phyloP scores from a whole-genome alignment of 1,140 invertebrate species.

The Cardiocondyla obscurior region DNA sequence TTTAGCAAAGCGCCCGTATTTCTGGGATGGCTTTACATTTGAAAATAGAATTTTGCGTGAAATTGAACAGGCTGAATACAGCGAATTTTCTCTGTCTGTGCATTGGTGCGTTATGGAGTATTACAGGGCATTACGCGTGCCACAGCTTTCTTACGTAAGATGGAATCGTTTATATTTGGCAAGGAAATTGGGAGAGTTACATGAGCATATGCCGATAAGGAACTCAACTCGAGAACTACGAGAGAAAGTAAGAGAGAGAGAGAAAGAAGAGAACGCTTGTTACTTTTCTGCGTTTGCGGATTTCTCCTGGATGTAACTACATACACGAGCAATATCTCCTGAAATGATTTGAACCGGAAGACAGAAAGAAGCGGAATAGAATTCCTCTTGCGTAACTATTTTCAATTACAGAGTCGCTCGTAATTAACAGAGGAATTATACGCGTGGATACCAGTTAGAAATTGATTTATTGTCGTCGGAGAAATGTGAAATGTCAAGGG shows the following conservation, averaged over 20 bases:
- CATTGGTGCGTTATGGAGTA: not conserved
- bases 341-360: slow-evolving; percentile 5
- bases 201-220: not conserved
- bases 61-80: not conserved
- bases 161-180: not conserved
- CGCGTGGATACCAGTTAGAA: not conserved
- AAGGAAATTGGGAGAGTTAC: not conserved
- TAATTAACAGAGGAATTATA: slow-evolving; percentile 38
- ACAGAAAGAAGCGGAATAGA: not conserved
- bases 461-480: slow-evolving; percentile 13
- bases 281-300: not conserved
- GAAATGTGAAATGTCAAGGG: not conserved
- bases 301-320: not conserved
- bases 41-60: not conserved
- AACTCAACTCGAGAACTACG: not conserved
- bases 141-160: not conserved
- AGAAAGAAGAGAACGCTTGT: not conserved
- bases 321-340: not conserved
- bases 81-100: not conserved
- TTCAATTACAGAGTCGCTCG: slow-evolving; percentile 19
- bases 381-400: slow-evolving; percentile 11
- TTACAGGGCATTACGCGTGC: not conserved
- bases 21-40: not conserved
- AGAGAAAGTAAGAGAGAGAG: too few species aligned
- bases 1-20: not conserved